phyloP scores from a whole-genome alignment of 2,888 invertebrate species.

The Xestoiulus laeticollis region DNA sequence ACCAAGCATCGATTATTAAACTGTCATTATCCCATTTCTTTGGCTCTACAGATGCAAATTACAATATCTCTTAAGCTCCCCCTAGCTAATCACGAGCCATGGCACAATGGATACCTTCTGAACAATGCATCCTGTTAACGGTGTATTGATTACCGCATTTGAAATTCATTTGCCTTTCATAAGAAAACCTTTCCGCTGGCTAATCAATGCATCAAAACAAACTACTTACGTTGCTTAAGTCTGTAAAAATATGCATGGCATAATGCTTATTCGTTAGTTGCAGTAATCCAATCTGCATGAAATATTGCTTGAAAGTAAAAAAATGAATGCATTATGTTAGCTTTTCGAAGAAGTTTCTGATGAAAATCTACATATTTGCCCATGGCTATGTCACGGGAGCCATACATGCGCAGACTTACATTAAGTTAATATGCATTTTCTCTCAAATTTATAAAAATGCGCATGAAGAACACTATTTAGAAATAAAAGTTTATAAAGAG shows the following conservation, averaged over 20 bases:
- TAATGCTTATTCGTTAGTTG: background rate
- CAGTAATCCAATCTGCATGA: background rate
- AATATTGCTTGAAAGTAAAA: background rate
- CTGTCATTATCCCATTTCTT: background rate
- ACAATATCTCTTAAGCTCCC: background rate
- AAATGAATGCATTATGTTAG: background rate
- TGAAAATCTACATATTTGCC: background rate
- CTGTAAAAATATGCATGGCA: background rate
- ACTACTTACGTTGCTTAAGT: background rate
- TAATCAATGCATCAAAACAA: slow-evolving; percentile 31
- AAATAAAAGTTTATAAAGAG: background rate
- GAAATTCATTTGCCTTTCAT: background rate
- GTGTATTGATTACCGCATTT: slow-evolving; percentile 4
- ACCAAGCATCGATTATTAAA: background rate
- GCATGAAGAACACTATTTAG: background rate
- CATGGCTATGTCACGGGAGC: background rate
- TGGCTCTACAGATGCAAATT: background rate
- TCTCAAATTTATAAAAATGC: background rate
- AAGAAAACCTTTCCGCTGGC: background rate
- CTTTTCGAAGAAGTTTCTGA: background rate
- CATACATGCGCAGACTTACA: background rate
- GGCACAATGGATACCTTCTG: background rate
- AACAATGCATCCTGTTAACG: background rate
- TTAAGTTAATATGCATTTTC: background rate
- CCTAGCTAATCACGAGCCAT: background rate